These are phyloP conservation scores for Drosophila parvula DNA, from an alignment of 1,140 invertebrate genomes.

Conservation along the genomic window DNA sequence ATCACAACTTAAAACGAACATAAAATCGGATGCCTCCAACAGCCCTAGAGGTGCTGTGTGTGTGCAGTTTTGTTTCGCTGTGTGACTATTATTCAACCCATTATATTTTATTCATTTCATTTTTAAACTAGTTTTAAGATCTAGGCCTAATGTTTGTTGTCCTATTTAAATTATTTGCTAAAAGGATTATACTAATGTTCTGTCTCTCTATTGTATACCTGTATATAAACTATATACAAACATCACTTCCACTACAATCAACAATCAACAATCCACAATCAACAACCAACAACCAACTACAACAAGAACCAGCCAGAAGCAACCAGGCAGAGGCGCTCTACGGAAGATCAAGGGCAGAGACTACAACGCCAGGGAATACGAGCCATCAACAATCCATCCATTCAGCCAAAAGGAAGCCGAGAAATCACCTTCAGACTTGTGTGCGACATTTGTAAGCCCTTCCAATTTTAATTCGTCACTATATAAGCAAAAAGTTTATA, in stretches of 20 bases:
- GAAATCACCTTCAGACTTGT: slow-evolving; percentile 19
- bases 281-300: slow-evolving; percentile 10
- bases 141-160: slow-evolving; percentile 73
- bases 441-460: slow-evolving; percentile 69
- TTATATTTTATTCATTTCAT: slow-evolving; percentile 34
- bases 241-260: slow-evolving; percentile 34
- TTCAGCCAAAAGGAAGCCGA: slow-evolving; percentile 1
- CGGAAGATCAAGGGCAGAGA: slow-evolving; percentile 8
- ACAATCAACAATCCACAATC: slow-evolving; percentile 7
- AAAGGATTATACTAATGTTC: slow-evolving; percentile 75
- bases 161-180: slow-evolving; percentile 73
- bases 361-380: slow-evolving; percentile 2
- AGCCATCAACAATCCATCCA: slow-evolving; percentile 1
- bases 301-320: slow-evolving; percentile 32
- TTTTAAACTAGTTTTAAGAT: slow-evolving; percentile 64
- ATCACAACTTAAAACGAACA: slow-evolving; percentile 30
- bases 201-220: slow-evolving; percentile 81
- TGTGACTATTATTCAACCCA: slow-evolving; percentile 23
- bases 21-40: slow-evolving; percentile 10
- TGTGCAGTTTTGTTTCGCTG: slow-evolving; percentile 38
- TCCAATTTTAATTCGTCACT: slow-evolving; percentile 68
- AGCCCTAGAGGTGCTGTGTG: slow-evolving; percentile 6
- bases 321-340: background rate
- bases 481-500: slow-evolving; percentile 24
- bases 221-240: slow-evolving; percentile 77